These are phyloP conservation scores for Contarinia nasturtii DNA, from an alignment of 1,140 invertebrate species.

Conservation along the genomic window DNA sequence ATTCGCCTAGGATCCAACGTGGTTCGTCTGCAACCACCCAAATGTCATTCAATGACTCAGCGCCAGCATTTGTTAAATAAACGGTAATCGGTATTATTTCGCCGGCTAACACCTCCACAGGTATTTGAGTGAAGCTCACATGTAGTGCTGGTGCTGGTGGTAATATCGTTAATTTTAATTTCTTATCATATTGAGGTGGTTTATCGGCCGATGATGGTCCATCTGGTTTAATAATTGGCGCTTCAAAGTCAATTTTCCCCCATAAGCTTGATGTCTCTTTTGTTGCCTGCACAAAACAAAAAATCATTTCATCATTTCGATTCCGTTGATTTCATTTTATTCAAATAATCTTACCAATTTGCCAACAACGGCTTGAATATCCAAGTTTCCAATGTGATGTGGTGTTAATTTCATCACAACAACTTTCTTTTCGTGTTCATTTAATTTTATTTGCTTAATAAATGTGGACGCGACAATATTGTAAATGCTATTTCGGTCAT, in stretches of 20 bases:
- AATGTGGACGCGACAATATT: conserved; percentile 24
- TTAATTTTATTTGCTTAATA: conserved; percentile 21
- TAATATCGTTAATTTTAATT: conserved; percentile 42
- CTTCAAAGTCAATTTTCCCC: conserved; percentile 41
- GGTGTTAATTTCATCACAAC: conserved; percentile 26
- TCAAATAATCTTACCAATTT: conserved; percentile 16
- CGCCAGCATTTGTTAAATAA: conserved; percentile 42
- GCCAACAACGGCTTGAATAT: conserved; percentile 24
- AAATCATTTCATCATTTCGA: conserved; percentile 10
- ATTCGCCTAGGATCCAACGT: conserved; percentile 35
- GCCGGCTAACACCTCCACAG: conserved; percentile 41
- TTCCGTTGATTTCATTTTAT: conserved; percentile 10
- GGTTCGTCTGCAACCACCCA: conserved; percentile 32
- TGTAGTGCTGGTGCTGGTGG: conserved; percentile 51
- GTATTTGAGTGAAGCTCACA: conserved; percentile 46
- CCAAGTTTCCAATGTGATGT: conserved; percentile 23
- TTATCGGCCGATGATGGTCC: conserved; percentile 25
- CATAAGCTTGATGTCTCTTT: conserved; percentile 26
- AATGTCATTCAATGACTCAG: conserved; percentile 37
- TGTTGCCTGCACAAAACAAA: conserved; percentile 9
- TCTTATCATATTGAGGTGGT: conserved; percentile 30
- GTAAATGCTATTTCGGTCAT: conserved; percentile 12
- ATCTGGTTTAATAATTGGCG: conserved; percentile 24
- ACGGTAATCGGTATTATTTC: conserved; percentile 44
- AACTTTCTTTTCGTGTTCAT: conserved; percentile 20